Base-by-base conservation (phyloP, 2,888 invertebrate genomes). In the Sminthurinus aureus region DNA sequence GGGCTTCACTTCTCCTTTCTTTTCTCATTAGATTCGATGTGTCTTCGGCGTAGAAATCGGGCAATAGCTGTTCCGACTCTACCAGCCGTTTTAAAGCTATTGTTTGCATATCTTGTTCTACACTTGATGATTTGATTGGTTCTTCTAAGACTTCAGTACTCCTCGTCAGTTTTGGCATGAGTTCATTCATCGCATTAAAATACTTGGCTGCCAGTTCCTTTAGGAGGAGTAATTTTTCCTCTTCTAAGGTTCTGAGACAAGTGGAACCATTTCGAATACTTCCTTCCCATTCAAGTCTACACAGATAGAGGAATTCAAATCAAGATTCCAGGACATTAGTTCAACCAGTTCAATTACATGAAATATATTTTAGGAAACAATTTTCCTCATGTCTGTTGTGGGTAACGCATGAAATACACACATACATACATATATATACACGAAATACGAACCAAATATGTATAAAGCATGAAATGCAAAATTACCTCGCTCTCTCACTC, bases 21-120 rank as follows among this genome's bases (percentile, higher is more conserved):
- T 94, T 92, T 90, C 98, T 97, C 97, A 98, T 98, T 51, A 96
- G 95, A 89, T 97, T 93, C 0, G 96, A 96, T 87, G 96, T 94
- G 91, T 98, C 98, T 90, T 98, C 98, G 89, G 98, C 97, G 91
- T 97, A 98, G 91, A 97, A 97, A 91, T 98, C 97, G 0, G 98
- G 96, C 86, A 98, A 91, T 81, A 97, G 92, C 90, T 98, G 97
- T 89, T 98, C 97, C 13, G 93, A 93, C 20, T 94, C 94, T 83
- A 94, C 93, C 83, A 94, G 93, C 85, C 94, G 94, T 89, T 94
- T 93, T 85, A 94, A 92, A 13, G 91, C 90, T n/a, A 92, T 91
- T 38, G 90, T 93, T 89, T 94, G 94, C 51, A 95, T 93, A 89
- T 94, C 94, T 84, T 92, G 92, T 9, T 91, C 90, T 0, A 93